Evolutionary conservation across 2,797 vertebrate genomes (phyloP), one percentile per base, ranked within the genome.

Genomic region (Paguma larvata): DNA sequence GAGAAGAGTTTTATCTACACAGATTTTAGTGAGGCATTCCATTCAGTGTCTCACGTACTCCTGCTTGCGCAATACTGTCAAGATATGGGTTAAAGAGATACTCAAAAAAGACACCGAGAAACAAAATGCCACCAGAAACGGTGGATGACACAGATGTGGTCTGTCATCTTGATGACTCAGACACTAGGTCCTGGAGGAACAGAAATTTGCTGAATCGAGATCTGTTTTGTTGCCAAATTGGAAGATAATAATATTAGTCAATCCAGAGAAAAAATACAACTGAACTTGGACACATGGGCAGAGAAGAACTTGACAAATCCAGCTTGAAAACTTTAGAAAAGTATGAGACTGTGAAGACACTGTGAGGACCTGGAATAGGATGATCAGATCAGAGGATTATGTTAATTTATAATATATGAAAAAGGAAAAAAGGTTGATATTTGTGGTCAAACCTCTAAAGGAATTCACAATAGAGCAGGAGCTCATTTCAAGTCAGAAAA

Each of bases 241-340:
- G 9, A 89, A 91, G 72, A 41, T 92, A 19, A 15, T 44, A 89
- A 89, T 13, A 56, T 77, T 12, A 62, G 56, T 92, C 59, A 96
- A 93, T 34, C 6, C 63, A 73, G 72, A 93, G 59, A 94, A 92
- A 92, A 75, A 30, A 87, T 82, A 93, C 15, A 94, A 72, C 14
- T 82, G 67, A 73, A 92, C 21, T 15, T 82, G 65, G 95, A 95
- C 27, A 80, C 12, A 78, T 5, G 23, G 51, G 65, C 25, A 95
- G 72, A 96, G n/a, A 85, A 56, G 23, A 67, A 72, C 4, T 77
- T 6, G 75, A 72, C 2, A 92, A 80, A 95, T 51, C 91, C 65
- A 94, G 53, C 34, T 75, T 78, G 34, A 91, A 92, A 95, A 87
- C 18, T 95, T 16, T 3, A 95, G 77, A 87, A 68, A 78, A 85